Evolutionary conservation across 2,113 vertebrate species (phyloP).

Genomic region (Grammomys surdaster): DNA sequence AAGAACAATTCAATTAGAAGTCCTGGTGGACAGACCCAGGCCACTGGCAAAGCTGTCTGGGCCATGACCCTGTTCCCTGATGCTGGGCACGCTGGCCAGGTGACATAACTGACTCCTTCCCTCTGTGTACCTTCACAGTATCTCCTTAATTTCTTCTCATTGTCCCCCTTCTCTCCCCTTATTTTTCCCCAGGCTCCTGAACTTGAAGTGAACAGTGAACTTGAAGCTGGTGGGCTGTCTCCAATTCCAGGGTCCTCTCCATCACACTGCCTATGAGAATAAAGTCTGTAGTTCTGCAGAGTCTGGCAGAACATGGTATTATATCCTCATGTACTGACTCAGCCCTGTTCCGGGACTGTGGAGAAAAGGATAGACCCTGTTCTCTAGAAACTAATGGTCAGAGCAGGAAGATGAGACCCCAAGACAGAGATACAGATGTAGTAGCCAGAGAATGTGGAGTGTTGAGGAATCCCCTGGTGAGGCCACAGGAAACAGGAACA

Average conservation of each 20-base stretch:
- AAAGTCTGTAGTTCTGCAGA: not conserved
- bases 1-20: not conserved
- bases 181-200: no score
- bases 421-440: not conserved
- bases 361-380: not conserved
- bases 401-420: not conserved
- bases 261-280: not conserved
- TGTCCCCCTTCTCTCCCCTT: not conserved
- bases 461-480: rapidly evolving
- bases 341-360: not conserved
- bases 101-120: not conserved
- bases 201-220: not conserved
- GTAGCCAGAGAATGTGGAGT: not conserved
- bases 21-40: not conserved
- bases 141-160: not conserved
- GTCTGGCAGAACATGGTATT: no score
- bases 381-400: not conserved
- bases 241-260: no score
- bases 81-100: not conserved
- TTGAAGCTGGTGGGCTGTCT: not conserved
- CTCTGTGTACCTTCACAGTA: not conserved
- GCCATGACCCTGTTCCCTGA: not conserved
- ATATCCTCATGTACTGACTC: rapidly evolving
- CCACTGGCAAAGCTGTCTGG: not conserved
- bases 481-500: not conserved